These are phyloP conservation scores for Diadema setosum DNA, from an alignment of 35 echinoderm and acorn worm genomes.

Conservation along the genomic window DNA sequence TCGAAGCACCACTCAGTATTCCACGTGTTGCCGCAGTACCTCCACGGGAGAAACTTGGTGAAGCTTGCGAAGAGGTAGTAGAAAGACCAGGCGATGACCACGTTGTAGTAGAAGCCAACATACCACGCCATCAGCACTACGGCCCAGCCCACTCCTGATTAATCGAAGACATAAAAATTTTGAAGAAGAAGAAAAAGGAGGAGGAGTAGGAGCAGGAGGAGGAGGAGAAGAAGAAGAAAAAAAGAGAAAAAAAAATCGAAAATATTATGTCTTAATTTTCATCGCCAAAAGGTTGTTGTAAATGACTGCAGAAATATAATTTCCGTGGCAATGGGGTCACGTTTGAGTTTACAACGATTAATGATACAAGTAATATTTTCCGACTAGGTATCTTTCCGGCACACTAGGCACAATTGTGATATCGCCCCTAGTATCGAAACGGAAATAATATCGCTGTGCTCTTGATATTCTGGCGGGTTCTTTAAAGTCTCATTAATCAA, in stretches of 20 bases:
- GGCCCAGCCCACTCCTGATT: conserved; percentile 71
- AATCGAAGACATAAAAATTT: not conserved
- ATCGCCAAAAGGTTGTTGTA: too few species aligned
- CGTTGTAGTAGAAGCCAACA: conserved; percentile 76
- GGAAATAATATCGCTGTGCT: too few species aligned
- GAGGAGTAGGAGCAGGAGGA: not conserved
- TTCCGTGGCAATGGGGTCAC: too few species aligned
- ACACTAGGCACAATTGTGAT: too few species aligned
- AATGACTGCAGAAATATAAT: too few species aligned
- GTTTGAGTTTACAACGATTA: too few species aligned
- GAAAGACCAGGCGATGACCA: conserved; percentile 69
- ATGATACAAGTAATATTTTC: too few species aligned
- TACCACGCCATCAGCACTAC: conserved; percentile 74
- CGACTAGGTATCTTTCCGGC: too few species aligned
- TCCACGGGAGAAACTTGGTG: conserved; percentile 49
- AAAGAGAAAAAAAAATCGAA: not conserved
- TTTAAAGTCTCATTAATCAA: too few species aligned
- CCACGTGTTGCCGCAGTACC: conserved; percentile 41
- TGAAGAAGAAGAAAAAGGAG: not conserved
- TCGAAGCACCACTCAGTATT: conserved; percentile 61
- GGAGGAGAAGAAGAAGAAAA: not conserved
- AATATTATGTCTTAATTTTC: not conserved
- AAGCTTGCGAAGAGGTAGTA: conserved; percentile 74
- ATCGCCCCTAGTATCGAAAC: too few species aligned
- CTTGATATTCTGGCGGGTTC: too few species aligned